Evolutionary conservation across 1,140 invertebrate genomes (phyloP), one percentile per base, ranked within the genome.

Genomic region (Campoletis sonorensis): DNA sequence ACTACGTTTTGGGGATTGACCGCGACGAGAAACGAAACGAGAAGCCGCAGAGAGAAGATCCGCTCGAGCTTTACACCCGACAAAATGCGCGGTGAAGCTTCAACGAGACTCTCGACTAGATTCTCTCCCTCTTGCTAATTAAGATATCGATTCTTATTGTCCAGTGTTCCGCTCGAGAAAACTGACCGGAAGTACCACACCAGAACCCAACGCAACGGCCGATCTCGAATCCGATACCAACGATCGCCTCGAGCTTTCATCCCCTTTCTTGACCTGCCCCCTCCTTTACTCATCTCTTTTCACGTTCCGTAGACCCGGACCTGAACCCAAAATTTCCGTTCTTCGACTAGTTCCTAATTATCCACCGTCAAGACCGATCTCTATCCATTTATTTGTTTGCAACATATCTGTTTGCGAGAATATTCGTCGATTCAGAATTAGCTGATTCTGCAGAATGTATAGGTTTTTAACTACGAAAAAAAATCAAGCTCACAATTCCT

Each of bases 141-240:
- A 92, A 91, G 90, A 91, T 92, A 92, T 92, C 88, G 91, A 91
- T 91, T 91, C 88, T 91, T 90, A 91, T 91, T 91, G 89, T 91
- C 85, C 86, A 70, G 68, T 77, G 64, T 4, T 45, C 7, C 23
- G 54, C 13, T 77, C 33, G 54, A 58, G 54, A 75, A 75, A 4
- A 81, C 87, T 86, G 84, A 86, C 82, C 86, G 87, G 86, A 88
- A 84, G 87, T 88, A 33, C 30, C 61, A 33, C 27, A 70, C 15
- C 15, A 18, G 67, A 70, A 33, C 85, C 86, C 85, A 84, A 81
- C 83, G 27, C 81, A 83, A 83, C 83, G 84, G 80, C 85, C 86
- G 87, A 87, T 87, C 84, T 86, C 85, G 85, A 85, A 83, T 81
- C 72, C 82, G 83, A 81, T 84, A 82, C 85, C 86, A 82, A 81